These are phyloP conservation scores for Galagoides demidoff DNA, from an alignment of 2,797 vertebrate species.

Conservation along the genomic window DNA sequence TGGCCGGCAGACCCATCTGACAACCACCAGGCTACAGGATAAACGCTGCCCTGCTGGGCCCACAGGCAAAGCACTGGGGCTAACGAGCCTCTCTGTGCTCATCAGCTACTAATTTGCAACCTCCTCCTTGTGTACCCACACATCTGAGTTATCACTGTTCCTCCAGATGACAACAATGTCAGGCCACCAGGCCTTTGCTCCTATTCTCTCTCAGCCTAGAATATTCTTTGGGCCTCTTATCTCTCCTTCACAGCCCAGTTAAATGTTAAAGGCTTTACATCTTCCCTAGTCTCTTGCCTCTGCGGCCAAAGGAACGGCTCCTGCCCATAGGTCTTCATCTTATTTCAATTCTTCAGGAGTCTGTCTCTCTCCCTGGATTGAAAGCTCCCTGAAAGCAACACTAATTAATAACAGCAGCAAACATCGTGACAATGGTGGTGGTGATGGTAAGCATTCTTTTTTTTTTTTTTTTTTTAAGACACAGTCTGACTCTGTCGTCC, in stretches of 20 bases:
- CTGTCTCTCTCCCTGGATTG: not conserved
- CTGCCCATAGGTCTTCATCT: not conserved
- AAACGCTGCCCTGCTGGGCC: not conserved
- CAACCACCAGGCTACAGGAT: not conserved
- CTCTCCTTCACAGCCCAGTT: not conserved
- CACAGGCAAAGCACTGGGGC: not conserved
- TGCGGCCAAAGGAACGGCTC: not conserved
- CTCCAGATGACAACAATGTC: not conserved
- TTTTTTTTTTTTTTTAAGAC: no score
- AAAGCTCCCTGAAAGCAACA: not conserved
- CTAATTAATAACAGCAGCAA: not conserved
- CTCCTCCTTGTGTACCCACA: not conserved
- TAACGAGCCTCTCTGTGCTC: not conserved
- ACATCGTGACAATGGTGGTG: accelerated
- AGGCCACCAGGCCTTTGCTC: not conserved
- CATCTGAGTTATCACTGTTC: not conserved
- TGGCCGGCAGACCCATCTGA: not conserved
- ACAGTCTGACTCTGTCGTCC: no score
- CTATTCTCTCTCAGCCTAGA: not conserved
- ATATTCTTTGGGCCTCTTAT: not conserved
- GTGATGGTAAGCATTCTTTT: no score
- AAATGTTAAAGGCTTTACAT: not conserved
- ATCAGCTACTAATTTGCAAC: not conserved
- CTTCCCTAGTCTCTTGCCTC: not conserved
- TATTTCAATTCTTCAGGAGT: not conserved